Conservation (phyloP, 2,797 vertebrate genomes). For the Eulemur coronatus region DNA sequence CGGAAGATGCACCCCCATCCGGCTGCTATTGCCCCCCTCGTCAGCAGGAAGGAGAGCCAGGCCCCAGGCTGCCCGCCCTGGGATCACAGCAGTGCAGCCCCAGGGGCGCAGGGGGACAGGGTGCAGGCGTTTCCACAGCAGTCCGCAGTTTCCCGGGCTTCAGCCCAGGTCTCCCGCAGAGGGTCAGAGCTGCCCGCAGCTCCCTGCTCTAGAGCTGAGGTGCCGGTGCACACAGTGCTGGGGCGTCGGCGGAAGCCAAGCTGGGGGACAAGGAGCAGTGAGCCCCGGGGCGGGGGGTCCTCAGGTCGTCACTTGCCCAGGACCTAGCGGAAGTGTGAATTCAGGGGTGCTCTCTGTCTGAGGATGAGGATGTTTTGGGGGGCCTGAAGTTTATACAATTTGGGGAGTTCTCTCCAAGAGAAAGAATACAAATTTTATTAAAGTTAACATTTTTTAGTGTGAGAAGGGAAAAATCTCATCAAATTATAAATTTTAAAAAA, state of each 20-base stretch:
- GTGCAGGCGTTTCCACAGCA: neutral
- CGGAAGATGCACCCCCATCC: neutral
- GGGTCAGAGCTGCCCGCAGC: neutral
- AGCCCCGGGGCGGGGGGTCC: rapidly evolving
- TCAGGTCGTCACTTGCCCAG: neutral
- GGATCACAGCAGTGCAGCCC: neutral
- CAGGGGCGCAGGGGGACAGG: too few relatives aligned
- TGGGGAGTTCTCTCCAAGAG: neutral
- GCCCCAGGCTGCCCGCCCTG: neutral
- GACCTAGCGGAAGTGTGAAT: too few relatives aligned
- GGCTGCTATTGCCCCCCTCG: too few relatives aligned
- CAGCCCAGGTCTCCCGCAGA: neutral
- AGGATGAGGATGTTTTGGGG: neutral
- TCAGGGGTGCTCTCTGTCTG: neutral
- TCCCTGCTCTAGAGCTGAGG: too few relatives aligned
- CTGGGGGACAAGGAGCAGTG: neutral
- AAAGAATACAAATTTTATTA: neutral
- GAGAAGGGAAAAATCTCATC: neutral
- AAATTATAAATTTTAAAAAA: neutral
- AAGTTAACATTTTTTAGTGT: neutral
- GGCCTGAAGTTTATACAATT: neutral
- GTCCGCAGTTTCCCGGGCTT: neutral
- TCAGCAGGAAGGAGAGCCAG: neutral
- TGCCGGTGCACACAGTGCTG: neutral
- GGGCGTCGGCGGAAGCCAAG: neutral